phyloP scores from a whole-genome alignment of 2,113 vertebrate species.

The Tupaia tana region DNA sequence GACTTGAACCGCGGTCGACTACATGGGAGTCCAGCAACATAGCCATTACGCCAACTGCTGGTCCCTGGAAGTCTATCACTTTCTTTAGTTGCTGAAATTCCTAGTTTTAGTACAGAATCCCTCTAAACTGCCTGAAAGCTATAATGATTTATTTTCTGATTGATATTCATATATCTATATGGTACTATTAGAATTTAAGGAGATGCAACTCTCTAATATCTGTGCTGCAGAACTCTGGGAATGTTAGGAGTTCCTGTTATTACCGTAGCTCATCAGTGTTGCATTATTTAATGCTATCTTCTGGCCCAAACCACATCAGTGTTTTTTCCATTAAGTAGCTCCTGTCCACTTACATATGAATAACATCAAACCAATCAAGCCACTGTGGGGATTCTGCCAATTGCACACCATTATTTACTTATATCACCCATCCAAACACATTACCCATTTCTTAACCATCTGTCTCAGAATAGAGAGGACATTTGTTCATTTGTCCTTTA shows the following conservation, averaged over 20 bases:
- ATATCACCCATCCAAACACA: slow-evolving; percentile 46
- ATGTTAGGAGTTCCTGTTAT: neutral
- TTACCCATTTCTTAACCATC: slow-evolving; percentile 63
- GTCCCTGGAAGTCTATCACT: neutral
- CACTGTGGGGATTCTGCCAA: neutral
- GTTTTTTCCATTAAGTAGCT: neutral
- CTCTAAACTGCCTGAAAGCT: neutral
- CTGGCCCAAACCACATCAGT: neutral
- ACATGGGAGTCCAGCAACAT: no score
- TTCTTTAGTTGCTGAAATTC: slow-evolving; percentile 8
- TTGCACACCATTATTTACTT: neutral
- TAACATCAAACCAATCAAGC: neutral
- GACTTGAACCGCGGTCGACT: no score
- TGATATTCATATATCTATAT: neutral
- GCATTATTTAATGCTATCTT: neutral
- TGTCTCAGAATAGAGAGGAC: slow-evolving; percentile 63
- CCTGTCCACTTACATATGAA: neutral
- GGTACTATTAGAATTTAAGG: neutral
- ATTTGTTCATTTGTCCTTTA: slow-evolving; percentile 78
- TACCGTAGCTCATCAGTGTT: neutral
- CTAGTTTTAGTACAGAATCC: slow-evolving; percentile 1
- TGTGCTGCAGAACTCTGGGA: neutral
- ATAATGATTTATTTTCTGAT: neutral
- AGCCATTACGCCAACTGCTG: no score
- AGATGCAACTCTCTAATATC: neutral